Base-by-base conservation (phyloP, 2,113 vertebrate genomes). In the Rhinogobius similis region DNA sequence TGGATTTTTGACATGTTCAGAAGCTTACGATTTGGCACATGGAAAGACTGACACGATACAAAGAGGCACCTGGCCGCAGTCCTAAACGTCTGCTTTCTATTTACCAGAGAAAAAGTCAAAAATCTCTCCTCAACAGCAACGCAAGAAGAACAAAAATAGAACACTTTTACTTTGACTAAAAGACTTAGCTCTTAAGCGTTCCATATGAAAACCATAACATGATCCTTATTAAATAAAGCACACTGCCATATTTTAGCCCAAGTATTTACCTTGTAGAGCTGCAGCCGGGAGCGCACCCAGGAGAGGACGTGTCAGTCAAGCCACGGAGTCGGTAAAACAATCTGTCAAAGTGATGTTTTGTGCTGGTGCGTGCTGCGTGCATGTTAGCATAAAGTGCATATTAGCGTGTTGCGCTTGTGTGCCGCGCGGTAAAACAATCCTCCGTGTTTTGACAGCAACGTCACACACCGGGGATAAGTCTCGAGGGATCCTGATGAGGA, bases 1-100 rank as follows among this genome's bases (percentile, higher is more conserved):
- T 90, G 68, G 78, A 90, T 89, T 87, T 91, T 86, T 88, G 75
- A 92, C 87, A 89, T 85, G 88, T 91, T 88, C 81, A 85, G 85
- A 92, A 91, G 65, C 77, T 77, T 62, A 58, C 69, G 66, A 77
- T 86, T 85, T 83, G 75, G 82, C 86, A 73, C 90, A 86, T 67
- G 76, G 83, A 90, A 65, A 63, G 76, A 72, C 64, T 64, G 68
- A 78, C 72, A 78, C 65, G 81, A 84, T 81, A 68, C 87, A 79
- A 72, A n/a, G 69, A 75, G 75, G 52, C 83, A 87, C 88, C 71
- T 85, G 79, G 67, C 79, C 76, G 63, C 79, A 44, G 67, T 53
- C 50, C 43, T 36, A 24, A 21, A 39, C 0, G 64, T 70, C 62
- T 63, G 70, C 20, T 81, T 81, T 61, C 11, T 16, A 52, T 59